A percentile compares a stretch with the other conserved stretches of the same genome.
These are phyloP conservation scores for Leptonema lineaticorne DNA, from an alignment of 1,140 invertebrate genomes.

Conservation along the genomic window DNA sequence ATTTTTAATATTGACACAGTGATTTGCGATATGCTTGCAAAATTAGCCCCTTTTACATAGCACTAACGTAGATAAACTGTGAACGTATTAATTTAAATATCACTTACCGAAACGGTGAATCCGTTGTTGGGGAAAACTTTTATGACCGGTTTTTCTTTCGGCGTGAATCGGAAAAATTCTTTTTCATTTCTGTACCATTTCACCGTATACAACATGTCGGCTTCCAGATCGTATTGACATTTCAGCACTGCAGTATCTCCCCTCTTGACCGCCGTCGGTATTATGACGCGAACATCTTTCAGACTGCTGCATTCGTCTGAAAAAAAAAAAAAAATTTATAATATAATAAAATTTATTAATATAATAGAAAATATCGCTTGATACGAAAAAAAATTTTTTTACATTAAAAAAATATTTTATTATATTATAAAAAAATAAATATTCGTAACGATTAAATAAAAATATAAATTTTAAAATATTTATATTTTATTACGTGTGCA, in stretches of 20 bases:
- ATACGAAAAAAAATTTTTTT: too few relatives aligned
- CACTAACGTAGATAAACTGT: neutral
- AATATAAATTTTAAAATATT: too few relatives aligned
- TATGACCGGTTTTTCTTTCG: constrained; percentile 54
- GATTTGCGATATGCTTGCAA: too few relatives aligned
- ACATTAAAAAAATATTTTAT: too few relatives aligned
- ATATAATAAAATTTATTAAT: neutral
- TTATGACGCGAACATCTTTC: constrained; percentile 51
- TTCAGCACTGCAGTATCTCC: constrained; percentile 57
- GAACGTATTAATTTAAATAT: too few relatives aligned
- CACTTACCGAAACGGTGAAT: constrained; percentile 51
- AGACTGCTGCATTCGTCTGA: constrained; percentile 28
- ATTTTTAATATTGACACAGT: too few relatives aligned
- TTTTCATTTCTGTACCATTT: constrained; percentile 65
- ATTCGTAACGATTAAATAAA: too few relatives aligned
- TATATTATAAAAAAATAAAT: too few relatives aligned
- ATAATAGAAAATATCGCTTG: too few relatives aligned
- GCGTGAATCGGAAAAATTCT: constrained; percentile 61
- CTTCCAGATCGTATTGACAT: constrained; percentile 60
- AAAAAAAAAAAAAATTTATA: constrained; percentile 12
- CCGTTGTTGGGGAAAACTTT: constrained; percentile 52
- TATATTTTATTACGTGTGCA: too few relatives aligned
- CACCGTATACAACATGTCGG: constrained; percentile 59
- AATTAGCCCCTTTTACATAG: too few relatives aligned
- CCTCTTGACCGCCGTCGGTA: constrained; percentile 56